Percentiles rank a stretch among this genome's conserved stretches.
phyloP scores from a whole-genome alignment of 2,888 invertebrate genomes.

The Frankliniella fusca region DNA sequence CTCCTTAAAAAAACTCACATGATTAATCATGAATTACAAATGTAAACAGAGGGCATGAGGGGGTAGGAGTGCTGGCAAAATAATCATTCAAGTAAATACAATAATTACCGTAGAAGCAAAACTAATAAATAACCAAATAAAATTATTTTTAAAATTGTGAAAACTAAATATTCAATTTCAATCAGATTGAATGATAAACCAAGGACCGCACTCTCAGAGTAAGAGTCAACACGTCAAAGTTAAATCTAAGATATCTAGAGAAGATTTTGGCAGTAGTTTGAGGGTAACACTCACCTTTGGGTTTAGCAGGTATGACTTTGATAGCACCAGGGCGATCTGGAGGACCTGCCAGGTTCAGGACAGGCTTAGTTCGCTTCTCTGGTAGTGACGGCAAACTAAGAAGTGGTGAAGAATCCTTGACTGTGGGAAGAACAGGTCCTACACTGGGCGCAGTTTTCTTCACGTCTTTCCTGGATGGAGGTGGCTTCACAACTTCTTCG shows the following conservation, averaged over 20 bases:
- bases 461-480: slow-evolving; percentile 59
- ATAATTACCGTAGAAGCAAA: background rate
- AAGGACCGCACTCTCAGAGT: too few species aligned
- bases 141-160: background rate
- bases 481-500: slow-evolving; percentile 82
- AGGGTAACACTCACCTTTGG: slow-evolving; percentile 76
- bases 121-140: background rate
- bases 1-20: background rate
- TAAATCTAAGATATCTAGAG: background rate
- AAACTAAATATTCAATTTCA: background rate
- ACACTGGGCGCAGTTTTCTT: slow-evolving; percentile 34
- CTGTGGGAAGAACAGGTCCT: slow-evolving; percentile 35
- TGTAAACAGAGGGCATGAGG: background rate
- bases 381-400: slow-evolving; percentile 51
- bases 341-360: slow-evolving; percentile 48
- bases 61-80: slow-evolving; percentile 8
- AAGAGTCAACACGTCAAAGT: too few species aligned
- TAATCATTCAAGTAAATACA: background rate
- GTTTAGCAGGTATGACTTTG: slow-evolving; percentile 82
- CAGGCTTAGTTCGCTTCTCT: slow-evolving; percentile 74
- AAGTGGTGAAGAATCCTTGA: slow-evolving; percentile 37
- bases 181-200: background rate
- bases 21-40: slow-evolving; percentile 9
- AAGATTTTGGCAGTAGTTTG: background rate
- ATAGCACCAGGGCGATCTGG: slow-evolving; percentile 74